Percentiles rank a stretch among this genome's conserved stretches.
Conservation (phyloP, 1,140 invertebrate species). For the Drosophila lacertosa region DNA sequence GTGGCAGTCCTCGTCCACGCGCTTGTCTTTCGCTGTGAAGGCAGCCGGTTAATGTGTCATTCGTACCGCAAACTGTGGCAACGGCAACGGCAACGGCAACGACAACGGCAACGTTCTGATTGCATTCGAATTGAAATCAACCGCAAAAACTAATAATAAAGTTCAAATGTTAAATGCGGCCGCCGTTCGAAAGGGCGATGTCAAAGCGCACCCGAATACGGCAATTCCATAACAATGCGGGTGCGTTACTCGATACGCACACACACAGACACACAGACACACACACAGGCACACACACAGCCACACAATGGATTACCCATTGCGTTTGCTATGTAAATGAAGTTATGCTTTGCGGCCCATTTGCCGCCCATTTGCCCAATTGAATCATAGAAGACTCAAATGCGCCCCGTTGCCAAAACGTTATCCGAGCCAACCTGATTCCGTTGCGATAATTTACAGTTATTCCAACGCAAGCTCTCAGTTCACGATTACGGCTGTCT, state of each 20-base stretch:
- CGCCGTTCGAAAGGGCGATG: neutral
- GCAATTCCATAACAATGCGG: conserved; percentile 65
- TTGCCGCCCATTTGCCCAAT: conserved; percentile 37
- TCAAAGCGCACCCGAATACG: conserved; percentile 4
- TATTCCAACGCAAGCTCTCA: conserved; percentile 35
- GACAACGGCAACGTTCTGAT: too few species aligned
- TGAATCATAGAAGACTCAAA: conserved; percentile 55
- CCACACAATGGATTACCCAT: conserved; percentile 20
- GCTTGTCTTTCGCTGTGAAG: neutral
- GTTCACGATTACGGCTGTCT: conserved; percentile 7
- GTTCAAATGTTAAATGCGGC: conserved; percentile 46
- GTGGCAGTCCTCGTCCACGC: neutral
- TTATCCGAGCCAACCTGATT: conserved; percentile 65
- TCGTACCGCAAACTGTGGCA: conserved; percentile 56
- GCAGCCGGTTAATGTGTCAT: conserved; percentile 50
- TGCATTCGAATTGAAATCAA: conserved; percentile 54
- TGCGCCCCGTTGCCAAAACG: conserved; percentile 20
- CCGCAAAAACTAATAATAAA: conserved; percentile 75
- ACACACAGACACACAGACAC: neutral
- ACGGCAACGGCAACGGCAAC: too few species aligned
- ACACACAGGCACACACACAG: conserved; percentile 7
- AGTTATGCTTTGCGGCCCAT: conserved; percentile 44
- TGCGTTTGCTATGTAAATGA: conserved; percentile 62
- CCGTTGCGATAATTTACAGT: conserved; percentile 67
- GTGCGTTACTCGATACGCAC: conserved; percentile 34